Conservation (phyloP, 53 echinoderm and acorn worm species). For the Echinometra lucunter region DNA sequence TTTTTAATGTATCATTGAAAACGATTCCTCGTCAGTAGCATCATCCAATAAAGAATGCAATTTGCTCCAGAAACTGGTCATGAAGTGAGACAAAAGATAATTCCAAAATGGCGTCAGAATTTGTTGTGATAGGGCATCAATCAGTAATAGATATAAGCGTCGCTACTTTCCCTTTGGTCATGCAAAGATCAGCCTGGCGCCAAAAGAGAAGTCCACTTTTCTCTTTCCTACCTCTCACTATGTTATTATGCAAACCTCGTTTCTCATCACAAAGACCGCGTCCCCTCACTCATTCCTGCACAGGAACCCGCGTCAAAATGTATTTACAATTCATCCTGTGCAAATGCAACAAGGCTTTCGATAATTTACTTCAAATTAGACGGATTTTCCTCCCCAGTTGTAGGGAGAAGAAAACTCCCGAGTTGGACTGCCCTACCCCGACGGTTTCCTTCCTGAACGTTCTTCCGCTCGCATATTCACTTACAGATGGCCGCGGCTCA, state of each 20-base stretch:
- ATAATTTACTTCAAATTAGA: slow-evolving; percentile 74
- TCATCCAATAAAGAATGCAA: neutral
- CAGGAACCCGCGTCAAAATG: slow-evolving; percentile 74
- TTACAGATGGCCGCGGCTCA: slow-evolving; percentile 71
- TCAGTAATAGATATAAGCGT: neutral
- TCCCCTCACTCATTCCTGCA: slow-evolving; percentile 28
- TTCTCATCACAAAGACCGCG: slow-evolving; percentile 38
- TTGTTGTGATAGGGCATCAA: slow-evolving; percentile 6
- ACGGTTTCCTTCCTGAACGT: slow-evolving; percentile 69
- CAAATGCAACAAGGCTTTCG: slow-evolving; percentile 71
- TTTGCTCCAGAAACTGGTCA: neutral
- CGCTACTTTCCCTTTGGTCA: slow-evolving; percentile 56
- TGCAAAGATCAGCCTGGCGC: slow-evolving; percentile 37
- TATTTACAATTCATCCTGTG: slow-evolving; percentile 72
- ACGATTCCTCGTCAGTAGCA: neutral
- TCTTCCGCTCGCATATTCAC: slow-evolving; percentile 72
- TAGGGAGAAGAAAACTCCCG: slow-evolving; percentile 49
- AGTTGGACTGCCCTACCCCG: slow-evolving; percentile 72
- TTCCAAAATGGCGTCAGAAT: slow-evolving; percentile 62
- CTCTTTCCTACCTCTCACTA: slow-evolving; percentile 11
- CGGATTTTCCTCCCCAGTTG: slow-evolving; percentile 61
- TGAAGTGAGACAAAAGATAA: slow-evolving; percentile 14
- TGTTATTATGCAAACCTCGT: slow-evolving; percentile 54
- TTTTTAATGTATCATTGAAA: neutral
- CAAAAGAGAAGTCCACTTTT: slow-evolving; percentile 49